These are phyloP conservation scores for Spodoptera frugiperda DNA, from an alignment of 1,140 invertebrate genomes.

Conservation along the genomic window DNA sequence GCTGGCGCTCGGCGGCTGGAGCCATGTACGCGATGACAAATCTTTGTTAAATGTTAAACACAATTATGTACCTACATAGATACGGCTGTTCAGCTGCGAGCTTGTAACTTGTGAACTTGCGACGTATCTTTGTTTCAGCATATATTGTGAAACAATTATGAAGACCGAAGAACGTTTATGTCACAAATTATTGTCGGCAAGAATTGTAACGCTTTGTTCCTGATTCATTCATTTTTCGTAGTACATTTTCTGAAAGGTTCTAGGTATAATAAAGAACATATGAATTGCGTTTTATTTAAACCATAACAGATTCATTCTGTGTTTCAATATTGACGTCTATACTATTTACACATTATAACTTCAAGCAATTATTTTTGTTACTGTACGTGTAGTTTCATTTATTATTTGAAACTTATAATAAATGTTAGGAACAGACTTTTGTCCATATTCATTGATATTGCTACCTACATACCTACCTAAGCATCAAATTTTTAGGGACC, in stretches of 20 bases:
- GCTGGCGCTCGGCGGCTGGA: not conserved
- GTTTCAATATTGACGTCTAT: no score
- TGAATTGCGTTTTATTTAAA: not conserved
- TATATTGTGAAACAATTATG: not conserved
- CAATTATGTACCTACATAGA: slow-evolving; percentile 17
- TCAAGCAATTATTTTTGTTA: no score
- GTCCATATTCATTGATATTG: no score
- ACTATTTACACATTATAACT: no score
- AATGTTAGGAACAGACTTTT: no score
- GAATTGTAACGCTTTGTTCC: not conserved
- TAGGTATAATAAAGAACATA: not conserved
- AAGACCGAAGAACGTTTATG: not conserved
- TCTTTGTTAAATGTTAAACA: slow-evolving; percentile 31
- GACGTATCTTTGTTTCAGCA: slow-evolving; percentile 2
- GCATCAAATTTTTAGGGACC: no score
- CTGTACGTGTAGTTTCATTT: no score
- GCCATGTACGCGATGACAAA: slow-evolving; percentile 16
- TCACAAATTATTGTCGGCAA: not conserved
- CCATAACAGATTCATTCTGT: not conserved
- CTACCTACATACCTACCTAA: no score
- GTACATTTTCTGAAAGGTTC: not conserved
- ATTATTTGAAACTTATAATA: no score
- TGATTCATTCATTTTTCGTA: not conserved
- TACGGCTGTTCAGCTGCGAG: slow-evolving; percentile 5
- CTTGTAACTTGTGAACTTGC: slow-evolving; percentile 4